phyloP scores from a whole-genome alignment of 2,113 vertebrate species.

The Menidia beryllina region DNA sequence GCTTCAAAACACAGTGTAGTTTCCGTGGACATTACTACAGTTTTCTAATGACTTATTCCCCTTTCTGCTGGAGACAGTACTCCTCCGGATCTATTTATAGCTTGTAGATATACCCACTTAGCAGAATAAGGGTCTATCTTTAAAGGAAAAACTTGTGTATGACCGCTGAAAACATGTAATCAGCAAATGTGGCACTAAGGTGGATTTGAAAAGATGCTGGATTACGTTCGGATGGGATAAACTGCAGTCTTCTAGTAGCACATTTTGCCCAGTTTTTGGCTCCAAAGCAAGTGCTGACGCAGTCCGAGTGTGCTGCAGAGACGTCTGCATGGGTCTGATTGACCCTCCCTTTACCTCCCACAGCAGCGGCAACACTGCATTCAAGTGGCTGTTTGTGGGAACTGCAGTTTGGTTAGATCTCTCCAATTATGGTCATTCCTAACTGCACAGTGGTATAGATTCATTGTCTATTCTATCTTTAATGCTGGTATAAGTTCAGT shows the following conservation, averaged over 20 bases:
- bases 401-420: constrained; percentile 45
- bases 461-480: neutral
- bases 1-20: constrained; percentile 47
- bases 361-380: constrained; percentile 65
- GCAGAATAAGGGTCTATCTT: constrained; percentile 67
- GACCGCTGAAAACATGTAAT: constrained; percentile 54
- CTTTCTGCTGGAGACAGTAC: constrained; percentile 64
- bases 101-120: constrained; percentile 70
- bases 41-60: constrained; percentile 63
- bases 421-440: neutral
- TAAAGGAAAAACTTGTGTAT: constrained; percentile 49
- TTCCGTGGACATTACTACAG: constrained; percentile 59
- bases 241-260: constrained; percentile 71
- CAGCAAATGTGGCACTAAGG: constrained; percentile 34
- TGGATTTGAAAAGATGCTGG: constrained; percentile 46
- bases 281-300: constrained; percentile 83
- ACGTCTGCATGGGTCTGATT: constrained; percentile 75
- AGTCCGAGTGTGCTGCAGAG: constrained; percentile 79
- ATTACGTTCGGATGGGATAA: constrained; percentile 58
- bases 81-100: constrained; percentile 78
- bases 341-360: constrained; percentile 73
- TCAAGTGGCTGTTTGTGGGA: constrained; percentile 62
- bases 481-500: neutral
- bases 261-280: constrained; percentile 76
- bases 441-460: constrained; percentile 16